Evolutionary conservation across 2,888 invertebrate species (phyloP).

Genomic region (Venusia cambrica): DNA sequence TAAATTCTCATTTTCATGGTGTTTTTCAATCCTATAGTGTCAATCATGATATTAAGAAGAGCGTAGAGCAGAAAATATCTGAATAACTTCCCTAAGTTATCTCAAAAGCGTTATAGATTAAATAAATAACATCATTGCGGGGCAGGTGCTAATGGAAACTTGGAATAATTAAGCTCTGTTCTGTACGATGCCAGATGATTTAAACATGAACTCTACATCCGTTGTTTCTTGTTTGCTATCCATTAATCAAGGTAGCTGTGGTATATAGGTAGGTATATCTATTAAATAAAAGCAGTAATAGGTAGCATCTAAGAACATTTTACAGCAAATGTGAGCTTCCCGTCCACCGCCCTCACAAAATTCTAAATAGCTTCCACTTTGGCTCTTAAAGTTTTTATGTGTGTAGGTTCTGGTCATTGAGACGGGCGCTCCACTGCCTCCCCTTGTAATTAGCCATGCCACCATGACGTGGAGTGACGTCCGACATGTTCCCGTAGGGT

Average conservation of each 20-base stretch:
- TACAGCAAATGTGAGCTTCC: too few species aligned
- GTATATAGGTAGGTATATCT: too few species aligned
- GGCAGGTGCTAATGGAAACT: conserved; percentile 67
- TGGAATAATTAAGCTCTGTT: too few species aligned
- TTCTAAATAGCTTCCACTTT: conserved; percentile 10
- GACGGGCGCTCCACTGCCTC: conserved; percentile 29
- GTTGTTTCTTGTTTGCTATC: too few species aligned
- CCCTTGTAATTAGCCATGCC: conserved; percentile 47
- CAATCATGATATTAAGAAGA: not conserved
- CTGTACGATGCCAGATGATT: conserved; percentile 33
- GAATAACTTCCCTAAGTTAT: conserved; percentile 33
- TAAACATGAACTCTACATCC: too few species aligned
- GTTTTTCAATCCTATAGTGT: too few species aligned
- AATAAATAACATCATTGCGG: conserved; percentile 66
- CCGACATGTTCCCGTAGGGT: conserved; percentile 33
- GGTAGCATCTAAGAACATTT: too few species aligned
- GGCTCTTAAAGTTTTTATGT: conserved; percentile 21
- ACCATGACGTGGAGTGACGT: conserved; percentile 28
- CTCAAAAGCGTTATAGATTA: conserved; percentile 62
- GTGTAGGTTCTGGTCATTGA: conserved; percentile 25
- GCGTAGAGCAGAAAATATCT: conserved; percentile 38
- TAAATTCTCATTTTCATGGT: too few species aligned
- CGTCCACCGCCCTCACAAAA: conserved; percentile 4
- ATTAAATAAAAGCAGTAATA: too few species aligned
- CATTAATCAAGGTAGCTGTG: too few species aligned